A percentile compares a stretch with the other conserved stretches of the same genome.
These are phyloP conservation scores for Orchesella flavescens DNA, from an alignment of 2,888 invertebrate genomes.

Conservation along the genomic window DNA sequence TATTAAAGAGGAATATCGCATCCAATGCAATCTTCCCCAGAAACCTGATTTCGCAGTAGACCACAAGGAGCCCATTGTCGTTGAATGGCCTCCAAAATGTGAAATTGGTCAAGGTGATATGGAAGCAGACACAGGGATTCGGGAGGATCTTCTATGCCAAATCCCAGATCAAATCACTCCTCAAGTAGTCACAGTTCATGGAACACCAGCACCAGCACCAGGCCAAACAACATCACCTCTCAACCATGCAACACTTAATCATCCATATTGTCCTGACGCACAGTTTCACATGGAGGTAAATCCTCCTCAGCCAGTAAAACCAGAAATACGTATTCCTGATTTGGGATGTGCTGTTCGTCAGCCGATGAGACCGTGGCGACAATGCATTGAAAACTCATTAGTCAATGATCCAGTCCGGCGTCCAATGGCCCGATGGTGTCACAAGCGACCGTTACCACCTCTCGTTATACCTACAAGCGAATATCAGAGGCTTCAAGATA, in stretches of 20 bases:
- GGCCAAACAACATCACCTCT: neutral
- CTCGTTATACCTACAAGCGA: conserved; percentile 66
- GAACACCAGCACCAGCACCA: conserved; percentile 5
- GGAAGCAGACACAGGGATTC: conserved; percentile 51
- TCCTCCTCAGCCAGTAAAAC: conserved; percentile 34
- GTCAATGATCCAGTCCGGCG: conserved; percentile 70
- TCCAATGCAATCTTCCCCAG: conserved; percentile 48
- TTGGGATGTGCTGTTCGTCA: conserved; percentile 55
- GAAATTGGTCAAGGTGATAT: conserved; percentile 49
- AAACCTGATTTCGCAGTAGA: conserved; percentile 62
- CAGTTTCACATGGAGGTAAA: conserved; percentile 46
- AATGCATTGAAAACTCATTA: conserved; percentile 69
- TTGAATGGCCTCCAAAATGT: conserved; percentile 58
- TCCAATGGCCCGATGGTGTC: conserved; percentile 70
- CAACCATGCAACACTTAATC: conserved; percentile 17
- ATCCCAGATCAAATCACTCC: conserved; percentile 56
- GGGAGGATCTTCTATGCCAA: conserved; percentile 52
- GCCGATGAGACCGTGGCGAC: conserved; percentile 67
- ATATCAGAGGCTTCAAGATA: conserved; percentile 56
- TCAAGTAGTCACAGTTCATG: conserved; percentile 54
- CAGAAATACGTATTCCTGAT: conserved; percentile 47
- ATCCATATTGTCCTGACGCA: conserved; percentile 62
- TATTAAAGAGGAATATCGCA: conserved; percentile 46
- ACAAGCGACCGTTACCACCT: conserved; percentile 66
- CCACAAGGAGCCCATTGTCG: conserved; percentile 57